These are phyloP conservation scores for Petrolisthes cinctipes DNA, from an alignment of 2,888 invertebrate genomes.

Conservation along the genomic window DNA sequence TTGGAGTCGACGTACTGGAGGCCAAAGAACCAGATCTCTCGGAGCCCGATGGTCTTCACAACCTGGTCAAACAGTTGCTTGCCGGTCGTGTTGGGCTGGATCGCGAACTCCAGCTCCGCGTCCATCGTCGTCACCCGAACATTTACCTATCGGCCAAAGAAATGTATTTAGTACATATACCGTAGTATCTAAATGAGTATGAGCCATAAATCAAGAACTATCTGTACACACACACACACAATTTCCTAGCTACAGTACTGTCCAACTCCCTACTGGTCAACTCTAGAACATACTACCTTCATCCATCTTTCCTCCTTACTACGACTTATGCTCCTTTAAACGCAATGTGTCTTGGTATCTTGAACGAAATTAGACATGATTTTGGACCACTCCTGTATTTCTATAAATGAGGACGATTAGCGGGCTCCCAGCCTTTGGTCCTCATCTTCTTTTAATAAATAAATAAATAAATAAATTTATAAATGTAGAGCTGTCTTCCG, in stretches of 20 bases:
- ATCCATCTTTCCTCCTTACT: no score
- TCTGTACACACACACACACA: not conserved
- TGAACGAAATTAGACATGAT: no score
- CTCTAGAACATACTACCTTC: no score
- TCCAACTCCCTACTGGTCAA: no score
- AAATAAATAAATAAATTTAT: not conserved
- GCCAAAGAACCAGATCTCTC: conserved; percentile 99
- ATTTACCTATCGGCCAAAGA: conserved; percentile 82
- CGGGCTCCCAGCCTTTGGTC: no score
- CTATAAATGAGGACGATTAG: no score
- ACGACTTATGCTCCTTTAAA: no score
- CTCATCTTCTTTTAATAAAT: no score
- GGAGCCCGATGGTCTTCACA: conserved; percentile 97
- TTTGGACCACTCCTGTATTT: no score
- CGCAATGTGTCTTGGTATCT: no score
- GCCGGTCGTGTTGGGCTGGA: conserved; percentile 99
- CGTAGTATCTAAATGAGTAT: not conserved
- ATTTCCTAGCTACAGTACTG: no score
- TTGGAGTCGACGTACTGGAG: conserved; percentile 98
- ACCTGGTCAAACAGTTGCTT: conserved; percentile 99
- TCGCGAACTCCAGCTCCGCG: conserved; percentile 99
- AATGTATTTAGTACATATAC: conserved; percentile 28
- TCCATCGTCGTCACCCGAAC: conserved; percentile 99
- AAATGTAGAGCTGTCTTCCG: not conserved
- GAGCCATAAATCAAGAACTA: not conserved